Evolutionary conservation across 2,113 vertebrate species (phyloP).

Genomic region (Eleginops maclovinus): DNA sequence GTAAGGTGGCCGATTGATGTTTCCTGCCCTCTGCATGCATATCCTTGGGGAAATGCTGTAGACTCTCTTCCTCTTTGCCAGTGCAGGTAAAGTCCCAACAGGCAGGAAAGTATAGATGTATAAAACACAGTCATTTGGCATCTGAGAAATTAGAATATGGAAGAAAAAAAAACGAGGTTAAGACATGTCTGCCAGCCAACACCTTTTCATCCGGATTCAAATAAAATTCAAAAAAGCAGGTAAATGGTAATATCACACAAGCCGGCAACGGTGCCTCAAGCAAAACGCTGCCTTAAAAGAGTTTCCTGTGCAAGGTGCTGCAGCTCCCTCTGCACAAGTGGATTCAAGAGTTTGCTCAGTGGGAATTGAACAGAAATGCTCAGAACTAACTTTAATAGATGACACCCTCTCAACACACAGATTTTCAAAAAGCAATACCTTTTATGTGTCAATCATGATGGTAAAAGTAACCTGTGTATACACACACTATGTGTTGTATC

Average conservation of each 20-base stretch:
- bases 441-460: constrained; percentile 21
- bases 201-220: constrained; percentile 83
- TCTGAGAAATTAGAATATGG: constrained; percentile 70
- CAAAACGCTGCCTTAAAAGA: constrained; percentile 76
- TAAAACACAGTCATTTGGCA: constrained; percentile 74
- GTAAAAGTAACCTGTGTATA: constrained; percentile 6
- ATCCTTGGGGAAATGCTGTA: constrained; percentile 76
- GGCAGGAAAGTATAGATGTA: constrained; percentile 60
- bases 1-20: constrained; percentile 75
- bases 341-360: constrained; percentile 76
- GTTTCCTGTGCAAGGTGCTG: constrained; percentile 70
- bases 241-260: constrained; percentile 84
- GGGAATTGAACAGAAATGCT: constrained; percentile 71
- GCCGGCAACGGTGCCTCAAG: constrained; percentile 80
- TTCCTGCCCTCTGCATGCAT: constrained; percentile 74
- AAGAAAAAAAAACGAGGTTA: constrained; percentile 53
- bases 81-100: constrained; percentile 77
- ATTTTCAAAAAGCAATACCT: constrained; percentile 15
- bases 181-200: constrained; percentile 67
- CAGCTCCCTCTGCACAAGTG: constrained; percentile 60
- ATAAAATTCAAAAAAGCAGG: constrained; percentile 82
- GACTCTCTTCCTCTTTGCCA: constrained; percentile 55
- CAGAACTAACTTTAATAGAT: constrained; percentile 70
- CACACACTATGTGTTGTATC: neutral
- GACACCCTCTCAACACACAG: constrained; percentile 11